These are phyloP conservation scores for Wasmannia auropunctata DNA, from an alignment of 1,140 invertebrate genomes.

Conservation along the genomic window DNA sequence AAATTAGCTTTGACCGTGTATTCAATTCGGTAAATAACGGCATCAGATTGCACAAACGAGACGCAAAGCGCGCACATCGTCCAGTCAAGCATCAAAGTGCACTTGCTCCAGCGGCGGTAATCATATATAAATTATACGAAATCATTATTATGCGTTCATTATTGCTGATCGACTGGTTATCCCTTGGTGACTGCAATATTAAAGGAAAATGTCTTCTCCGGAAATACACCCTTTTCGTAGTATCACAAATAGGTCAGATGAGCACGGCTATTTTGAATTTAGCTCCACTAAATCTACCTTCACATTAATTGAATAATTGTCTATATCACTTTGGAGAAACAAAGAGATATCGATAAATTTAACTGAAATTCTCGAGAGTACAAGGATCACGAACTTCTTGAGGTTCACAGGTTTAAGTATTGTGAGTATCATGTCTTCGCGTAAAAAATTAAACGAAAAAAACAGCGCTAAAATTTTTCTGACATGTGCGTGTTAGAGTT, in stretches of 20 bases:
- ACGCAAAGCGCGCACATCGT: not conserved
- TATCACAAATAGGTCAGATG: not conserved
- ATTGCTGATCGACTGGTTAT: not conserved
- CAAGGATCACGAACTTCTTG: not conserved
- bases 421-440: not conserved
- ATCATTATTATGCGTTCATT: not conserved
- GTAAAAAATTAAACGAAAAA: not conserved
- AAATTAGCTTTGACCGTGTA: not conserved
- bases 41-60: constrained; percentile 25
- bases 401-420: not conserved
- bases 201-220: not conserved
- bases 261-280: not conserved
- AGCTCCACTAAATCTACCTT: not conserved
- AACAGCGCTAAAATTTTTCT: not conserved
- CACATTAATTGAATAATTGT: not conserved
- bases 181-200: not conserved
- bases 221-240: not conserved
- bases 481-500: not conserved
- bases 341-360: not conserved
- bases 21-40: constrained; percentile 23
- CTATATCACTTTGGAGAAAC: not conserved
- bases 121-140: constrained; percentile 33
- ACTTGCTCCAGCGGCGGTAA: constrained; percentile 3
- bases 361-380: not conserved
- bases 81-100: not conserved